Evolutionary conservation across 2,888 invertebrate species (phyloP).

Genomic region (Cyrtodaria siliqua): DNA sequence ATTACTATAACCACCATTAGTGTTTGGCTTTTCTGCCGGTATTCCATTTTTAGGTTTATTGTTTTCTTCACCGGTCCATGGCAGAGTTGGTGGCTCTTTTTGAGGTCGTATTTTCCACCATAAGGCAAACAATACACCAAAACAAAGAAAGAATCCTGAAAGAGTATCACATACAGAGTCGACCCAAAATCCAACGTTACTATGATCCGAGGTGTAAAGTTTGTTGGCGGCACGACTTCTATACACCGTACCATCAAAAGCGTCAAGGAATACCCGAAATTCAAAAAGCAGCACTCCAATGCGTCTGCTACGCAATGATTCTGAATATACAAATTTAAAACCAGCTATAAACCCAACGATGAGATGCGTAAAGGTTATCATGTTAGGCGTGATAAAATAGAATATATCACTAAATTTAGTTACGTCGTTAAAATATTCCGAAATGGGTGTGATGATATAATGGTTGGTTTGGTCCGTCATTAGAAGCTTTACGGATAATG

Average conservation of each 20-base stretch:
- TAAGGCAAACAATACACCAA: conserved; percentile 86
- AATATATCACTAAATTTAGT: conserved; percentile 89
- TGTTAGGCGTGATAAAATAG: conserved; percentile 91
- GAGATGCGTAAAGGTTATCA: conserved; percentile 93
- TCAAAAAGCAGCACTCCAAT: conserved; percentile 92
- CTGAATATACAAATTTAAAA: conserved; percentile 92
- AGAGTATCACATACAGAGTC: conserved; percentile 94
- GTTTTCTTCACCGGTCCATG: conserved; percentile 51
- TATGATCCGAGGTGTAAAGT: conserved; percentile 87
- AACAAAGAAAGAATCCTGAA: conserved; percentile 86
- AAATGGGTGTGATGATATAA: conserved; percentile 93
- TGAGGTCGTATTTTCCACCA: conserved; percentile 67
- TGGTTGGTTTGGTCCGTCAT: conserved; percentile 94
- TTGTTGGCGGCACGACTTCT: conserved; percentile 88
- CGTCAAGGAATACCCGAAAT: conserved; percentile 93
- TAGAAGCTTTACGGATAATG: conserved; percentile 93
- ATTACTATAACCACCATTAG: conserved; percentile 65
- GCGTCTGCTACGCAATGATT: conserved; percentile 90
- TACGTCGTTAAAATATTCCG: conserved; percentile 90
- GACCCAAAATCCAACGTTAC: conserved; percentile 92
- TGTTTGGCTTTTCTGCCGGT: conserved; percentile 53
- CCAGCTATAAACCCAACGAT: conserved; percentile 90
- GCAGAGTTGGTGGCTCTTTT: conserved; percentile 44
- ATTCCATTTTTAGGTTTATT: conserved; percentile 20
- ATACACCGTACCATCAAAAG: conserved; percentile 95